phyloP scores from a whole-genome alignment of 2,888 invertebrate species.

The Xestia c-nigrum region DNA sequence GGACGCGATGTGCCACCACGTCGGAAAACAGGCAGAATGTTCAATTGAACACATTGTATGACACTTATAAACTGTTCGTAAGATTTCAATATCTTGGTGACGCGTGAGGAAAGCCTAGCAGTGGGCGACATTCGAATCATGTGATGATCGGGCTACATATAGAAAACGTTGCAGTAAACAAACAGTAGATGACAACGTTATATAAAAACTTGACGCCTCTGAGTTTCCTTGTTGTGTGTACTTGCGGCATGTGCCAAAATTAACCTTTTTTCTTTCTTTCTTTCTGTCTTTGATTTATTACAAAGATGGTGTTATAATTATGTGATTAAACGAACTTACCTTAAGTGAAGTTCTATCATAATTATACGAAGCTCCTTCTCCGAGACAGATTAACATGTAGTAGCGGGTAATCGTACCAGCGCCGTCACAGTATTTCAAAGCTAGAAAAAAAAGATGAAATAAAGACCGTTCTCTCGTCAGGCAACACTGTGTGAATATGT shows the following conservation, averaged over 20 bases:
- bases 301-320: background rate
- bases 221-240: background rate
- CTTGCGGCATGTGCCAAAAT: background rate
- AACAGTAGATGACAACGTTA: background rate
- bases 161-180: background rate
- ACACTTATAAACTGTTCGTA: background rate
- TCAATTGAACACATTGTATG: background rate
- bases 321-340: too few relatives aligned
- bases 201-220: background rate
- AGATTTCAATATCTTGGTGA: background rate
- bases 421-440: too few relatives aligned
- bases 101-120: background rate
- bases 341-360: too few relatives aligned
- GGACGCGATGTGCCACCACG: background rate
- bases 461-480: too few relatives aligned
- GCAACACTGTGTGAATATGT: too few relatives aligned
- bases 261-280: background rate
- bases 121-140: background rate
- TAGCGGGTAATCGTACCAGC: too few relatives aligned
- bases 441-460: too few relatives aligned
- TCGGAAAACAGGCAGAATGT: conserved; percentile 4
- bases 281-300: too few relatives aligned
- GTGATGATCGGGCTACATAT: background rate
- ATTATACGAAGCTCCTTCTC: too few relatives aligned
- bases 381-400: too few relatives aligned